Base-by-base conservation (phyloP, 2,888 invertebrate species). In the Lasius platythorax region DNA sequence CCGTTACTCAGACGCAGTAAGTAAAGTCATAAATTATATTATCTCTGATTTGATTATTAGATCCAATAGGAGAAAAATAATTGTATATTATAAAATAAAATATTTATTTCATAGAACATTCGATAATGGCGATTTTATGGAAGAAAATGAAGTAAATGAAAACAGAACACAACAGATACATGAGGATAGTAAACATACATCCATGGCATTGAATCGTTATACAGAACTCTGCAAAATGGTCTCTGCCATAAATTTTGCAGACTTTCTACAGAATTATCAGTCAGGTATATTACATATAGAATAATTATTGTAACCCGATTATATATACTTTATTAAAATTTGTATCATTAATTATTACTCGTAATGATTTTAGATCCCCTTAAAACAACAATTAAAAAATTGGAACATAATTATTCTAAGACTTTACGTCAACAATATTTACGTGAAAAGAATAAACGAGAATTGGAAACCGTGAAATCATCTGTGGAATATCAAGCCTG, bases 321-420 rank as follows among this genome's bases (percentile, higher is more conserved):
- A 56, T 72, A 56, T 72, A 70, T 18, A 30, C 3, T 9, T 30
- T 1, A 6, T 76, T 40, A 67, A 43, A 30, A 70, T 40, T 67
- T 67, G 43, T 8, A 28, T 70, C 12, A 3, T 58, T 70, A 40
- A 76, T 3, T 15, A 33, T 76, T 43, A 56, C 40, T 53, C 33
- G 28, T 64, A 28, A 18, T 40, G 23, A 3, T 78, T 78, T 33
- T 46, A 79, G 79, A 61, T 79, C 79, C 79, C 46, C 11, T 46
- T 73, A 12, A 15, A 23, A 46, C 15, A 30, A 37, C 18, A 40
- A 30, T 33, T 0, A 46, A 46, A 23, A 79, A 8, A 9, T 43
- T 79, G 9, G 23, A 6, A n/a, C 3, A 43, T 12, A 1, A 1
- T 5, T 76, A 53, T n/a, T 6, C 72, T 28, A 11, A 76, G 28